These are phyloP conservation scores for Epizoanthus fatuus DNA, from an alignment of 92 coral and sea anemone genomes.

Conservation along the genomic window DNA sequence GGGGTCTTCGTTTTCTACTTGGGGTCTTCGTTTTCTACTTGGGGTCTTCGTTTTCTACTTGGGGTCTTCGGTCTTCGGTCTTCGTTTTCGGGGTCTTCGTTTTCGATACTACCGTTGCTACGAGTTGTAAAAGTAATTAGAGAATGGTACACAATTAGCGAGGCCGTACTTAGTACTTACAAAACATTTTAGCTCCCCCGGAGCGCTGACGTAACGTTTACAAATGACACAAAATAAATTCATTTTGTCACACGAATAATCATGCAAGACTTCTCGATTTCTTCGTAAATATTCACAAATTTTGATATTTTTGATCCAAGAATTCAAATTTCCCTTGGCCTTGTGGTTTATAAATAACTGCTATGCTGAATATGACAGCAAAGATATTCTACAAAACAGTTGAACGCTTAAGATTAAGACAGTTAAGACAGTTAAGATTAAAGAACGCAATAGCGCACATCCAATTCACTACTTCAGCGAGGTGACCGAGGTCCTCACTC, in stretches of 20 bases:
- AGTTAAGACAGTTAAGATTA: too few relatives aligned
- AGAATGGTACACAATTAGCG: conserved; percentile 37
- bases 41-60: too few relatives aligned
- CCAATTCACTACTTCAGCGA: neutral
- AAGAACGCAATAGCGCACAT: neutral
- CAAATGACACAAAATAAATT: conserved; percentile 38
- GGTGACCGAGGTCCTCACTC: conserved; percentile 7
- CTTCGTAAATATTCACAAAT: conserved; percentile 25
- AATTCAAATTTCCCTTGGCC: conserved; percentile 38
- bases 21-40: too few relatives aligned
- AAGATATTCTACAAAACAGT: neutral
- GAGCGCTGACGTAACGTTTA: conserved; percentile 41
- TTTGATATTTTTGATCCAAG: conserved; percentile 27
- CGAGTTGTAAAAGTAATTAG: conserved; percentile 34
- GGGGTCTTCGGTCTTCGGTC: too few relatives aligned
- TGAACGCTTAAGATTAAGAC: too few relatives aligned
- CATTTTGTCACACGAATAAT: conserved; percentile 37
- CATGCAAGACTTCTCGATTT: conserved; percentile 20
- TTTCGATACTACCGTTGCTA: too few relatives aligned
- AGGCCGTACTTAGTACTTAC: conserved; percentile 18
- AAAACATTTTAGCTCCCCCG: conserved; percentile 44
- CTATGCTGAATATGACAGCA: neutral
- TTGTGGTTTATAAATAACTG: conserved; percentile 16
- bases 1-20: too few relatives aligned
- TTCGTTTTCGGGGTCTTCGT: too few relatives aligned